Base-by-base conservation (phyloP, 1,140 invertebrate species). In the Drosophila tropicalis region DNA sequence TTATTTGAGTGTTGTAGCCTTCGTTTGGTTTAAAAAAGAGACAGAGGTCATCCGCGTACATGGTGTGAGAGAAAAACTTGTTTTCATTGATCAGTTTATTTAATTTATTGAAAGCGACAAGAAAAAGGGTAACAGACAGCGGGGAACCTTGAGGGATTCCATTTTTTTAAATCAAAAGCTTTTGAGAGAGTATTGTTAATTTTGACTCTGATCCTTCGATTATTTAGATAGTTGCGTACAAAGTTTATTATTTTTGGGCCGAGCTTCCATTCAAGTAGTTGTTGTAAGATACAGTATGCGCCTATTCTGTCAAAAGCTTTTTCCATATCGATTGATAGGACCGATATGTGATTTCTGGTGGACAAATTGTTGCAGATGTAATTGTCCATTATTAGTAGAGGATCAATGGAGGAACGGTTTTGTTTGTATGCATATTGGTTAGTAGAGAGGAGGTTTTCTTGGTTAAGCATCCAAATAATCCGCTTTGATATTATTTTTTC, bases 371-470 rank as follows among this genome's bases (percentile, higher is more conserved):
- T 65, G 19, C 44, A 55, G 12, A 65, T 55, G 10, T 36, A 51
- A 19, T 55, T 29, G 10, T 54, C 63, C 12, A 65, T 17, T 47
- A 54, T 25, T 25, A 65, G 47, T 10, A 65, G 63, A 39, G 63
- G 22, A 9, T 65, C 63, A 13, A 51, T 22, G 40, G 41, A 29
- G 25, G 15, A 19, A 54, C 62, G 47, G n/a, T 51, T 64, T 54
- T 39, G 19, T 34, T 64, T 64, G 40, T 51, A 64, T n/a, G 62
- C 44, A 25, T 51, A 44, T 64, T 64, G 62, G 36, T 64, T 47
- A 12, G 39, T 10, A 15, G 40, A 47, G 29, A 64, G 58, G 5
- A 61, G 60, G 13, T 62, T 62, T 62, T 62, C 34, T 62, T 62
- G 60, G 19, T 22, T 62, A 12, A 62, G 17, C 32, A 40, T 40